Conservation (phyloP, 2,888 invertebrate genomes). For the Chloroclystis v-ata region DNA sequence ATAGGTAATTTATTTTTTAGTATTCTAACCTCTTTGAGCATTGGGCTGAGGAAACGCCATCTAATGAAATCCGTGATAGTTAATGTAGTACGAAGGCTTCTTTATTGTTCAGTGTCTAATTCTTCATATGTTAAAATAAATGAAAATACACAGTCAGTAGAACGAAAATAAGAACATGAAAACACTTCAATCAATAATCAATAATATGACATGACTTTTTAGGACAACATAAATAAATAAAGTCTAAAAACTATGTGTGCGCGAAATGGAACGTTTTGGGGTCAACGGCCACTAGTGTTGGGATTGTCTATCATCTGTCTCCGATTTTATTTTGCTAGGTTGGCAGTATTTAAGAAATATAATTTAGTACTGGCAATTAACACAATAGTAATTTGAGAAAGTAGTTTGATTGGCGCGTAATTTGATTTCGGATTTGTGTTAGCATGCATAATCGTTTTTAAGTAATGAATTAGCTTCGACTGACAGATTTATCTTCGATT, state of each 20-base stretch:
- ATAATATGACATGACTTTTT: no score
- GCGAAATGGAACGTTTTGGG: constrained; percentile 24
- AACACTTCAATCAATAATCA: no score
- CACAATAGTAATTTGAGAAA: not conserved
- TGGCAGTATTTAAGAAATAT: constrained; percentile 6
- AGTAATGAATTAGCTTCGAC: no score
- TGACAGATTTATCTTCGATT: no score
- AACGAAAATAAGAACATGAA: no score
- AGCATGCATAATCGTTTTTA: no score
- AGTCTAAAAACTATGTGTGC: not conserved
- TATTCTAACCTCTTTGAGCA: constrained; percentile 84
- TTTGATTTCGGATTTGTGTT: no score
- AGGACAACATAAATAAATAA: not conserved
- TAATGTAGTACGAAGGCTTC: no score
- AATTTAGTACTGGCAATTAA: not conserved
- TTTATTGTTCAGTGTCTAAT: no score
- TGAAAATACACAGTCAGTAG: no score
- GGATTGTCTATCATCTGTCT: not conserved
- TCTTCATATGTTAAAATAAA: no score
- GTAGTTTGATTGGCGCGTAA: no score
- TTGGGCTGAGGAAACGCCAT: constrained; percentile 91
- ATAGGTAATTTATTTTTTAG: not conserved
- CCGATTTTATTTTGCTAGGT: constrained; percentile 21
- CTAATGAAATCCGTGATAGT: constrained; percentile 45
- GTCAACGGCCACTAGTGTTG: constrained; percentile 28